A percentile compares a stretch with the other conserved stretches of the same genome.
phyloP scores from a whole-genome alignment of 2,888 invertebrate species.

The Zeuzera pyrina region DNA sequence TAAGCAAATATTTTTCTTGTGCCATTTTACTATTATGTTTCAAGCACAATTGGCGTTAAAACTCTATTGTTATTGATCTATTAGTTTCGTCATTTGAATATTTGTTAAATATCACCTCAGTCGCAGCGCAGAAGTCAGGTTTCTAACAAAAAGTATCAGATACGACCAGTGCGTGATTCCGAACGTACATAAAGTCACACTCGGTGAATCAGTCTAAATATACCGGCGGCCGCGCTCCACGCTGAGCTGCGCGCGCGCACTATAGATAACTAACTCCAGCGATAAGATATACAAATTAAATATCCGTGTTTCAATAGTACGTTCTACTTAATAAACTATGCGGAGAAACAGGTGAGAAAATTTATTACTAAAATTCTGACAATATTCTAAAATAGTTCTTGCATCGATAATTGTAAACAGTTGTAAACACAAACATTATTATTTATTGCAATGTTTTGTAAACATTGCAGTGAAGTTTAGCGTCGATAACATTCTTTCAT shows the following conservation, averaged over 20 bases:
- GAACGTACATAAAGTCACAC: conserved; percentile 47
- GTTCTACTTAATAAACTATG: conserved; percentile 28
- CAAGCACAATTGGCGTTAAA: too few relatives aligned
- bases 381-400: not conserved
- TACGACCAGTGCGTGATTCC: too few relatives aligned
- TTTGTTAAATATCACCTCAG: too few relatives aligned
- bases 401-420: conserved; percentile 1
- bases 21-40: too few relatives aligned
- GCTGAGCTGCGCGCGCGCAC: conserved; percentile 36
- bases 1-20: too few relatives aligned
- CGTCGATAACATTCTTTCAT: conserved; percentile 30
- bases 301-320: conserved; percentile 24
- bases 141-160: too few relatives aligned
- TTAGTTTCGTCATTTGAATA: too few relatives aligned
- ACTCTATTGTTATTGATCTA: too few relatives aligned
- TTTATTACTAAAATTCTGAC: conserved; percentile 14
- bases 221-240: conserved; percentile 53
- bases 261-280: conserved; percentile 47
- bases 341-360: conserved; percentile 62
- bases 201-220: conserved; percentile 64
- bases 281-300: conserved; percentile 57
- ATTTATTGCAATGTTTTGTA: conserved; percentile 1
- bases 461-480: conserved; percentile 27
- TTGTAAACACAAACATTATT: too few relatives aligned
- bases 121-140: too few relatives aligned